Conservation (phyloP, 2,113 vertebrate species). For the Podilymbus podiceps region DNA sequence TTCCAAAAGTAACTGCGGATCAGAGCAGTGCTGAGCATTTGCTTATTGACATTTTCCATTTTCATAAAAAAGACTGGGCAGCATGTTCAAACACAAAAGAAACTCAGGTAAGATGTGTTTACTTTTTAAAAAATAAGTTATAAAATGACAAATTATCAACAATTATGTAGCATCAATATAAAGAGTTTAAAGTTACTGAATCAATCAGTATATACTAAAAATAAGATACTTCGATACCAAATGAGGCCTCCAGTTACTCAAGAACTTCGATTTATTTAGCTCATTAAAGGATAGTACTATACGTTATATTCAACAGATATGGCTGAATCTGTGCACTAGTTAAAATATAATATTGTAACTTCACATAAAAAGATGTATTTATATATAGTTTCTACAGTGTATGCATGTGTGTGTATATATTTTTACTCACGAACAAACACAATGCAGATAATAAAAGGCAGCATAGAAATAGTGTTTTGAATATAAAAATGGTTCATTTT, state of each 20-base stretch:
- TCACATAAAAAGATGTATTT: conserved; percentile 72
- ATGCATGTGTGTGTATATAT: conserved; percentile 45
- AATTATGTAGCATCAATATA: conserved; percentile 53
- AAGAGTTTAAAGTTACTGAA: conserved; percentile 67
- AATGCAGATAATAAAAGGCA: conserved; percentile 76
- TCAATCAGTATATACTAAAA: conserved; percentile 64
- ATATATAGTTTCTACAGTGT: conserved; percentile 67
- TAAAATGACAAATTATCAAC: conserved; percentile 57
- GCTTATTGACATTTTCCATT: conserved; percentile 6
- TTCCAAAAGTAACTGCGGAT: conserved; percentile 35
- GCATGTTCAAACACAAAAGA: conserved; percentile 51
- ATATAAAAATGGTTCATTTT: conserved; percentile 64
- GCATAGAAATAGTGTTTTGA: conserved; percentile 75
- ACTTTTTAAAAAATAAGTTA: conserved; percentile 63
- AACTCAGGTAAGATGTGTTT: conserved; percentile 38
- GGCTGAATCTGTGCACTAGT: conserved; percentile 70
- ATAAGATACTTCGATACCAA: conserved; percentile 61
- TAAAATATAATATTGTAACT: conserved; percentile 74
- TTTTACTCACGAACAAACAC: conserved; percentile 70
- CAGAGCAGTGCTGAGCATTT: conserved; percentile 48
- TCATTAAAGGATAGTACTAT: conserved; percentile 60
- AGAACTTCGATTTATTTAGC: conserved; percentile 60
- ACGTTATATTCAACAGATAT: conserved; percentile 73
- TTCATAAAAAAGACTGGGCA: conserved; percentile 44
- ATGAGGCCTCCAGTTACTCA: conserved; percentile 68